Percentiles rank a stretch among this genome's conserved stretches.
phyloP scores from a whole-genome alignment of 2,888 invertebrate species.

The Auanema freiburgensis region DNA sequence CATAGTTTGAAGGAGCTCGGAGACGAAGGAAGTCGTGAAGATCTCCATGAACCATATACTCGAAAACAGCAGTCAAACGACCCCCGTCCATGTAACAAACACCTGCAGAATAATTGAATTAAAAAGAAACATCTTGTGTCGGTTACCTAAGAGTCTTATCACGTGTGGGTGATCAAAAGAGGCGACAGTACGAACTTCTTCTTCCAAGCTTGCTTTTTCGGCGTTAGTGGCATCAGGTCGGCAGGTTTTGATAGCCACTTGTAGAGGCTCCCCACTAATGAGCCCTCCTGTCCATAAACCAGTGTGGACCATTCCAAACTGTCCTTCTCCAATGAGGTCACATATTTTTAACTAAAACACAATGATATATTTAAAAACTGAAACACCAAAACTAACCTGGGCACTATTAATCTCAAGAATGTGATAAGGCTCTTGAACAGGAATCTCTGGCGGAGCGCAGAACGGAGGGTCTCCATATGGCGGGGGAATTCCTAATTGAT shows the following conservation, averaged over 20 bases:
- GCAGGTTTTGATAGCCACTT: slow-evolving; percentile 40
- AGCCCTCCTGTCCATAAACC: slow-evolving; percentile 30
- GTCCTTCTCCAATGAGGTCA: slow-evolving; percentile 91
- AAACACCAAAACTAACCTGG: slow-evolving; percentile 24
- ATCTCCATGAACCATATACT: slow-evolving; percentile 75
- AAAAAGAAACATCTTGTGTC: slow-evolving; percentile 64
- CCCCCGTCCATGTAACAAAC: slow-evolving; percentile 38
- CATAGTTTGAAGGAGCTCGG: slow-evolving; percentile 79
- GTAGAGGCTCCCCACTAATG: slow-evolving; percentile 33
- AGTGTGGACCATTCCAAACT: slow-evolving; percentile 75
- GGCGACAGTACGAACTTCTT: slow-evolving; percentile 72
- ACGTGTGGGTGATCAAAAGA: slow-evolving; percentile 93
- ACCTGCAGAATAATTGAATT: slow-evolving; percentile 19
- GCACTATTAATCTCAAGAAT: slow-evolving; percentile 50
- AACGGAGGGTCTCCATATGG: slow-evolving; percentile 69
- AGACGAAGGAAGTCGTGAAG: slow-evolving; percentile 90
- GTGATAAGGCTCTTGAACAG: slow-evolving; percentile 46
- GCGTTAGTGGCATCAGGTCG: slow-evolving; percentile 36
- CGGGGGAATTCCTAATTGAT: slow-evolving; percentile 75
- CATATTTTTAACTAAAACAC: slow-evolving; percentile 71
- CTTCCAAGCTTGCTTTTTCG: slow-evolving; percentile 35
- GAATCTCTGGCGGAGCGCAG: slow-evolving; percentile 66
- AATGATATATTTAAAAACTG: slow-evolving; percentile 8
- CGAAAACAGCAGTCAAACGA: slow-evolving; percentile 32
- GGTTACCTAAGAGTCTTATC: slow-evolving; percentile 84